A percentile compares a stretch with the other conserved stretches of the same genome.
These are phyloP conservation scores for Heliconius charithonia DNA, from an alignment of 2,888 invertebrate genomes.

Conservation along the genomic window DNA sequence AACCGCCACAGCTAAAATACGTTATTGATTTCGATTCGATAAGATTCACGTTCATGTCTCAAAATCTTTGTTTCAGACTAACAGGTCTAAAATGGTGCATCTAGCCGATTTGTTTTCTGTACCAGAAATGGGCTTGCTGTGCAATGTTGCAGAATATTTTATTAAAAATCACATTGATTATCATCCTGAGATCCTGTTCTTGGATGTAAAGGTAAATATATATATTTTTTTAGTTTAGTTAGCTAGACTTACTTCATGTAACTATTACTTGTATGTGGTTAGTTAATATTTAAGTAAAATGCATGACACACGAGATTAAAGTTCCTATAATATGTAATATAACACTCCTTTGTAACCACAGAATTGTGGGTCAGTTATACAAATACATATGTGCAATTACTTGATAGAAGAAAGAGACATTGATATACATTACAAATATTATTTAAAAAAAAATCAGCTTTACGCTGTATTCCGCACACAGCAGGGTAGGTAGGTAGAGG, in stretches of 20 bases:
- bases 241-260: not conserved
- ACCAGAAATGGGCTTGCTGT: slow-evolving; percentile 96
- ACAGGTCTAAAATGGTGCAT: slow-evolving; percentile 93
- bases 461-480: no score
- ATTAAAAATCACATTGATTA: slow-evolving; percentile 94
- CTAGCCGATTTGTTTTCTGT: slow-evolving; percentile 98
- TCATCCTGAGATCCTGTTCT: slow-evolving; percentile 97
- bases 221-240: no score
- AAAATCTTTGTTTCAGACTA: slow-evolving; percentile 70
- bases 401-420: not conserved
- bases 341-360: not conserved
- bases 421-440: no score
- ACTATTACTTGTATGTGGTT: not conserved
- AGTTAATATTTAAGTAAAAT: not conserved
- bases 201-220: slow-evolving; percentile 92
- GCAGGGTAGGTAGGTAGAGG: no score
- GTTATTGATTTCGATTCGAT: no score
- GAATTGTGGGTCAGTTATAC: not conserved
- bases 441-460: no score
- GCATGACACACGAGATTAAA: no score
- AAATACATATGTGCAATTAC: not conserved
- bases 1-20: not conserved
- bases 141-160: slow-evolving; percentile 97
- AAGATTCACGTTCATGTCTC: not conserved
- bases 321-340: not conserved